Conservation (phyloP, 2,888 invertebrate species). For the Ochropleura plecta region DNA sequence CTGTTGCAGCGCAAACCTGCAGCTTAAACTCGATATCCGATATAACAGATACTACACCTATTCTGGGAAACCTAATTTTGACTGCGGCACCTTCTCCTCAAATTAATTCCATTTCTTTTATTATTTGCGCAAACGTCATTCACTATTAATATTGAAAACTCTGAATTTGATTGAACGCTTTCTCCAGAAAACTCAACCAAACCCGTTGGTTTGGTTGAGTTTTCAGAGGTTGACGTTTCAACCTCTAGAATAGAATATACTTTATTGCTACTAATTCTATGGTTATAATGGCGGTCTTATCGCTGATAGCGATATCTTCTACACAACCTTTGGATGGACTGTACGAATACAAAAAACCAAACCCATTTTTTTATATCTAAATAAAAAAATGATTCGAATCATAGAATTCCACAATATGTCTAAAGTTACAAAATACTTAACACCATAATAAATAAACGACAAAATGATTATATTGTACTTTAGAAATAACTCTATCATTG, state of each 20-base stretch:
- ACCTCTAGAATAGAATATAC: too few relatives aligned
- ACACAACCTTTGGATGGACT: too few relatives aligned
- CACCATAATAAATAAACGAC: conserved; percentile 13
- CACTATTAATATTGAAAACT: background rate
- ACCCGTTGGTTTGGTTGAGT: too few relatives aligned
- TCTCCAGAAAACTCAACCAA: background rate
- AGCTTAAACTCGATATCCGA: conserved; percentile 50
- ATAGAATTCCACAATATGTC: background rate
- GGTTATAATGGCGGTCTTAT: too few relatives aligned
- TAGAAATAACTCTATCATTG: conserved; percentile 22
- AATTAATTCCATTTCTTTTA: background rate
- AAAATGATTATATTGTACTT: conserved; percentile 21
- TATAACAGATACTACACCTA: conserved; percentile 21
- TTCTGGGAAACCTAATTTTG: conserved; percentile 21
- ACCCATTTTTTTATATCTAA: too few relatives aligned
- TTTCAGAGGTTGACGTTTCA: too few relatives aligned
- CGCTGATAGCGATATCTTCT: too few relatives aligned
- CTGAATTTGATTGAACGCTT: background rate
- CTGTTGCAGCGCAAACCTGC: conserved; percentile 63
- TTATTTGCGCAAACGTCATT: background rate
- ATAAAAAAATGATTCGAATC: background rate
- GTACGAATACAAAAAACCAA: too few relatives aligned
- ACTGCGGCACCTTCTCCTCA: background rate
- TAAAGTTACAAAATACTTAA: conserved; percentile 11
- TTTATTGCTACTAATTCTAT: too few relatives aligned